Evolutionary conservation across 2,888 invertebrate genomes (phyloP).

Genomic region (Rhagonycha fulva): DNA sequence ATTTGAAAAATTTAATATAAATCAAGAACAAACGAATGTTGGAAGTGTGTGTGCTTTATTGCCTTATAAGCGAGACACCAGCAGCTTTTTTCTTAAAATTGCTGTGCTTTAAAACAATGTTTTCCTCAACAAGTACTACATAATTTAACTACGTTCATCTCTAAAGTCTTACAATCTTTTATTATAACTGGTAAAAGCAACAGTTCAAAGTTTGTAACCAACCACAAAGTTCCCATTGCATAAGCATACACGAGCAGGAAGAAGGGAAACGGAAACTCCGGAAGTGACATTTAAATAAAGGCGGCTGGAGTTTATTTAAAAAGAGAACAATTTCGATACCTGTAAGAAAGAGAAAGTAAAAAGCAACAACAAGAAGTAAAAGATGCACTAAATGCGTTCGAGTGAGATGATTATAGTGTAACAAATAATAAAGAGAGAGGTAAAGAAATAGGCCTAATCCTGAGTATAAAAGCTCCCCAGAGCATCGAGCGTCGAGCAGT

Average conservation of each 20-base stretch:
- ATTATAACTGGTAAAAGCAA: constrained; percentile 27
- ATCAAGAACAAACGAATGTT: neutral
- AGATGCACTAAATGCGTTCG: constrained; percentile 20
- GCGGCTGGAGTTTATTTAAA: constrained; percentile 19
- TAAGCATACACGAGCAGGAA: constrained; percentile 7
- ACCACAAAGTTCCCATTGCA: constrained; percentile 5
- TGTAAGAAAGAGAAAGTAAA: constrained; percentile 10
- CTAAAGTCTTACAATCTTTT: constrained; percentile 23
- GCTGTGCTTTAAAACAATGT: constrained; percentile 9
- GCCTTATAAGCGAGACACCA: constrained; percentile 1
- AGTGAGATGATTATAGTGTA: constrained; percentile 8
- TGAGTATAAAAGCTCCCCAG: constrained; percentile 44
- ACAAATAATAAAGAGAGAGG: constrained; percentile 27
- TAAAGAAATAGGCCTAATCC: constrained; percentile 43
- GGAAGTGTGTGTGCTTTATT: constrained; percentile 3
- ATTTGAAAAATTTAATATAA: constrained; percentile 6
- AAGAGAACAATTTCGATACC: constrained; percentile 14
- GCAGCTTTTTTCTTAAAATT: neutral
- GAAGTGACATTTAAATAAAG: constrained; percentile 21
- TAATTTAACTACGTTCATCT: constrained; percentile 29
- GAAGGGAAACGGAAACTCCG: constrained; percentile 18
- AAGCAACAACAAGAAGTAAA: constrained; percentile 10
- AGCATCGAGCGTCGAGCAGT: constrained; percentile 36
- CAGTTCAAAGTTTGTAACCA: constrained; percentile 30
- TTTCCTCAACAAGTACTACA: constrained; percentile 25